These are phyloP conservation scores for Acutogordius australiensis DNA, from an alignment of 2,888 invertebrate genomes.

Conservation along the genomic window DNA sequence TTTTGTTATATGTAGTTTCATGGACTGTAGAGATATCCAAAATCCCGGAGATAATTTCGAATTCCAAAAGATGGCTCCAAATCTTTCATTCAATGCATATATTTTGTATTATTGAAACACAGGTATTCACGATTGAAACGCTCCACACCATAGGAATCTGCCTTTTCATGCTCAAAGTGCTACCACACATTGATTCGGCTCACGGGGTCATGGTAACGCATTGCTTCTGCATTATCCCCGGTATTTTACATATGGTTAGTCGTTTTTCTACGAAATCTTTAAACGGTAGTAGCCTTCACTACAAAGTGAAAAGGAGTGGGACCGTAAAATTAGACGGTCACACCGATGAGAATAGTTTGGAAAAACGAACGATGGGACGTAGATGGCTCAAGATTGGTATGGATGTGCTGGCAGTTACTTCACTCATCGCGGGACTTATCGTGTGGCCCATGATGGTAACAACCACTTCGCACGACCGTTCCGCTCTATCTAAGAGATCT, in stretches of 20 bases:
- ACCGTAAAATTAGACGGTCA: background rate
- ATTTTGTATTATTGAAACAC: too few species aligned
- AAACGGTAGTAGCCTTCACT: background rate
- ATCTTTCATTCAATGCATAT: background rate
- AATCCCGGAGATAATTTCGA: background rate
- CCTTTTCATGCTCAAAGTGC: constrained; percentile 50
- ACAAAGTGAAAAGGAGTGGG: background rate
- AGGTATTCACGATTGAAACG: constrained; percentile 50
- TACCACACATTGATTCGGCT: constrained; percentile 68
- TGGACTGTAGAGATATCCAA: too few species aligned
- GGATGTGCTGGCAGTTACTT: constrained; percentile 52
- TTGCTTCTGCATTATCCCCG: constrained; percentile 67
- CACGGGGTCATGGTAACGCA: constrained; percentile 84
- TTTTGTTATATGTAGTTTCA: background rate
- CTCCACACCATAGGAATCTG: constrained; percentile 58
- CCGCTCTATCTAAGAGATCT: too few species aligned
- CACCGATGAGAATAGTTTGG: background rate
- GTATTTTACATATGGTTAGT: constrained; percentile 30
- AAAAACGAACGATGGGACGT: background rate
- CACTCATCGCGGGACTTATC: constrained; percentile 62
- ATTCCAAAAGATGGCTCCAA: background rate
- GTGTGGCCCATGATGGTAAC: constrained; percentile 40
- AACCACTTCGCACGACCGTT: background rate
- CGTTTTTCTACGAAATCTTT: constrained; percentile 25
- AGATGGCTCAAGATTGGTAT: constrained; percentile 19